Evolutionary conservation across 2,888 invertebrate genomes (phyloP).

Genomic region (Drosophila barbarae): DNA sequence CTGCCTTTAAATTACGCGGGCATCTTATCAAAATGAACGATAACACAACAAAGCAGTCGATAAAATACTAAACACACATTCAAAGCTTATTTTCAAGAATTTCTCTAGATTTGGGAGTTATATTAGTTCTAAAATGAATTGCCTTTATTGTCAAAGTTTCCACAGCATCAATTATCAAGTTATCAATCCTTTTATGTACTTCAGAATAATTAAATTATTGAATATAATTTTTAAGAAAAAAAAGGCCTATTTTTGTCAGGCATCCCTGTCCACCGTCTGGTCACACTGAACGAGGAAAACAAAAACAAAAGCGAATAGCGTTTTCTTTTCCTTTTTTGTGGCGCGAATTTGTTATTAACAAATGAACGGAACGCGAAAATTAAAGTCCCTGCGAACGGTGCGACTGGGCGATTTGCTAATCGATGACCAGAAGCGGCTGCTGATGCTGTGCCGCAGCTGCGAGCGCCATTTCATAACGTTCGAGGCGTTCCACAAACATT

Average conservation of each 20-base stretch:
- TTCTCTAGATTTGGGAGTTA: too few relatives aligned
- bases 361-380: slow-evolving; percentile 55
- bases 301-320: not conserved
- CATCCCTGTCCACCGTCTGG: not conserved
- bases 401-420: slow-evolving; percentile 66
- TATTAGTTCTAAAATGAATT: too few relatives aligned
- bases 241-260: too few relatives aligned
- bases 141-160: too few relatives aligned
- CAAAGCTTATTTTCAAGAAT: too few relatives aligned
- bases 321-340: slow-evolving; percentile 2
- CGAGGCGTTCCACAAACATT: slow-evolving; percentile 60
- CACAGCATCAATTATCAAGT: too few relatives aligned
- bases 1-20: slow-evolving; percentile 2
- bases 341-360: slow-evolving; percentile 30
- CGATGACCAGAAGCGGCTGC: slow-evolving; percentile 64
- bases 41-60: not conserved
- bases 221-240: too few relatives aligned
- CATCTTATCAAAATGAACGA: not conserved
- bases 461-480: slow-evolving; percentile 56
- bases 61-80: not conserved
- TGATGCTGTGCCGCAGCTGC: slow-evolving; percentile 68
- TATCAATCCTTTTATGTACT: too few relatives aligned
- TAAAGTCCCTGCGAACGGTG: slow-evolving; percentile 55
- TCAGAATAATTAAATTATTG: too few relatives aligned
- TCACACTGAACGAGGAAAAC: slow-evolving; percentile 15